phyloP scores from a whole-genome alignment of 2,797 vertebrate species.

The Pteropus rufus region DNA sequence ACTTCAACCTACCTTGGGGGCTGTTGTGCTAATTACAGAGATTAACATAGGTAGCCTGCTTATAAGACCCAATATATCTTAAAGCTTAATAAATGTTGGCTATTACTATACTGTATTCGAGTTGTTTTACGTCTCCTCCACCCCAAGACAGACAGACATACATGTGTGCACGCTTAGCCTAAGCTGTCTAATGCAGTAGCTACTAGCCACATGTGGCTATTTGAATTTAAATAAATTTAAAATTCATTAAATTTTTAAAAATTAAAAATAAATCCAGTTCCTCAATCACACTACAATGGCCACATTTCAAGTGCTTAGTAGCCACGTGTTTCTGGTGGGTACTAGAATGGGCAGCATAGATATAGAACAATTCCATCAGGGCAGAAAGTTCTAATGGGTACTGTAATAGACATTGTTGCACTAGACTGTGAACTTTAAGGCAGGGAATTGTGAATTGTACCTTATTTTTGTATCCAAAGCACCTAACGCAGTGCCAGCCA shows the following conservation, averaged over 20 bases:
- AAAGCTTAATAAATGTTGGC: background rate
- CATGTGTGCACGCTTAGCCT: background rate
- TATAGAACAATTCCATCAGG: background rate
- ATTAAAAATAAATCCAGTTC: background rate
- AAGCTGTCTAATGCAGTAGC: background rate
- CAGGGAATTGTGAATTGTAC: background rate
- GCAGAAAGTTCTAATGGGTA: background rate
- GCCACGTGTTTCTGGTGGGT: background rate
- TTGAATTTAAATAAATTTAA: constrained; percentile 21
- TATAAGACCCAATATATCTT: background rate
- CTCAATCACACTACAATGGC: background rate
- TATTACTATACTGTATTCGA: background rate
- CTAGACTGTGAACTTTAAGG: background rate
- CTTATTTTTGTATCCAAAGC: background rate
- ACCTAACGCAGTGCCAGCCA: background rate
- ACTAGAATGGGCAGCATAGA: background rate
- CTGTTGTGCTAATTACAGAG: background rate
- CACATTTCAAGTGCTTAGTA: background rate
- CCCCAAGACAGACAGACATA: background rate
- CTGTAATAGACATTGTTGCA: background rate
- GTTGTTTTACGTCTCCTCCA: background rate
- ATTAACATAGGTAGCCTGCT: background rate
- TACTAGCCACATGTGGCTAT: background rate
- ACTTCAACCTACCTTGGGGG: background rate
- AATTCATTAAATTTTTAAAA: background rate